Percentiles rank a stretch among this genome's conserved stretches.
phyloP scores from a whole-genome alignment of 2,888 invertebrate genomes.

The Morpho helenor region DNA sequence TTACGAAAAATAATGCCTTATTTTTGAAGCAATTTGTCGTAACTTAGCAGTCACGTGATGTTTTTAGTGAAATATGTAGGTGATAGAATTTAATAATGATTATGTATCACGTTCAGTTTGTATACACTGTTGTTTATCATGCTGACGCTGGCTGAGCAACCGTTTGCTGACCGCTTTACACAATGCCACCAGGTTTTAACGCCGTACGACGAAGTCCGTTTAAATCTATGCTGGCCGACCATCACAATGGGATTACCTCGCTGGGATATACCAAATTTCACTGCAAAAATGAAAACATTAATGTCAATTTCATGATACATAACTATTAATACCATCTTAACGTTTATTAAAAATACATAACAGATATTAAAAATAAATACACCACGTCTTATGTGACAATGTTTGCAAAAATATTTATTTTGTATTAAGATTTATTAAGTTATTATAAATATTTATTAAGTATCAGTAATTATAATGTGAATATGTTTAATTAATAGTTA shows the following conservation, averaged over 20 bases:
- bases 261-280: slow-evolving; percentile 35
- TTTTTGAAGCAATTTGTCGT: too few species aligned
- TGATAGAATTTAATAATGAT: slow-evolving; percentile 24
- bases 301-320: background rate
- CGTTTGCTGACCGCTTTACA: slow-evolving; percentile 34
- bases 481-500: too few species aligned
- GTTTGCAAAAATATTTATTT: too few species aligned
- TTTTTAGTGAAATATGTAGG: too few species aligned
- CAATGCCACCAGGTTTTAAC: slow-evolving; percentile 42
- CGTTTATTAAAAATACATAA: too few species aligned
- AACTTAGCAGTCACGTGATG: too few species aligned
- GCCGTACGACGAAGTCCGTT: slow-evolving; percentile 32
- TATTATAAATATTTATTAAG: too few species aligned
- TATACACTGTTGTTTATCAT: slow-evolving; percentile 25
- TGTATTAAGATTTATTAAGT: too few species aligned
- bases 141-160: slow-evolving; percentile 34
- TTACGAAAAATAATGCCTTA: too few species aligned
- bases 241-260: slow-evolving; percentile 38
- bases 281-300: slow-evolving; percentile 27
- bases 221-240: slow-evolving; percentile 35
- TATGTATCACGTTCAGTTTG: slow-evolving; percentile 31
- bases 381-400: background rate
- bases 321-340: background rate
- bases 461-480: too few species aligned
- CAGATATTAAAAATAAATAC: background rate